phyloP scores from a whole-genome alignment of 2,888 invertebrate genomes.

The Cataglyphis albicans region DNA sequence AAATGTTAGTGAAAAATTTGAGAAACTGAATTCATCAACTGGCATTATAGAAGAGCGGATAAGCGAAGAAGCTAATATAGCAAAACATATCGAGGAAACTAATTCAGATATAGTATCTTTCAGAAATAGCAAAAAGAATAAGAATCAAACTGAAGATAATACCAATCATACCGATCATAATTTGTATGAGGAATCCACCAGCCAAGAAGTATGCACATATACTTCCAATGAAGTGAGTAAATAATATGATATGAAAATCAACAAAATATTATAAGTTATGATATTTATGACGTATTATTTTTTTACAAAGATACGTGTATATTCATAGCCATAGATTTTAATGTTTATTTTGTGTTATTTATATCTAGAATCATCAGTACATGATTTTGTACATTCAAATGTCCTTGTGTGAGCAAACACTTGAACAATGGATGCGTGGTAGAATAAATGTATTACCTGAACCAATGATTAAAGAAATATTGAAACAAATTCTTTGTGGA shows the following conservation, averaged over 20 bases:
- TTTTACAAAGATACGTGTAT: conserved; percentile 1
- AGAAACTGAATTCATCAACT: conserved; percentile 67
- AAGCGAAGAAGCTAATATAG: conserved; percentile 57
- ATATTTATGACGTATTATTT: not conserved
- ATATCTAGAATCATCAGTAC: conserved; percentile 87
- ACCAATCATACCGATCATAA: conserved; percentile 62
- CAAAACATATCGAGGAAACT: conserved; percentile 58
- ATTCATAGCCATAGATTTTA: not conserved
- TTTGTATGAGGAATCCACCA: conserved; percentile 67
- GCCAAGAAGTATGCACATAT: conserved; percentile 74
- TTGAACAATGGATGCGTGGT: conserved; percentile 91
- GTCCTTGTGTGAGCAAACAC: conserved; percentile 92
- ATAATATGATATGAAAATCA: not conserved
- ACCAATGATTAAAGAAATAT: conserved; percentile 87
- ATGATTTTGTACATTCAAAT: conserved; percentile 94
- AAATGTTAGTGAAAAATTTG: conserved; percentile 69
- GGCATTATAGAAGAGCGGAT: conserved; percentile 71
- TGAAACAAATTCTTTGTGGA: conserved; percentile 91
- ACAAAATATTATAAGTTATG: not conserved
- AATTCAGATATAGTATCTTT: conserved; percentile 79
- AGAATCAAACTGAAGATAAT: conserved; percentile 25
- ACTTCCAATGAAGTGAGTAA: conserved; percentile 50
- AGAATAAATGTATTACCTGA: conserved; percentile 87
- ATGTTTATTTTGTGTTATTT: conserved; percentile 17
- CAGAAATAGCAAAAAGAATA: conserved; percentile 65